Conservation (phyloP, 1,140 invertebrate genomes). For the Sinella curviseta region DNA sequence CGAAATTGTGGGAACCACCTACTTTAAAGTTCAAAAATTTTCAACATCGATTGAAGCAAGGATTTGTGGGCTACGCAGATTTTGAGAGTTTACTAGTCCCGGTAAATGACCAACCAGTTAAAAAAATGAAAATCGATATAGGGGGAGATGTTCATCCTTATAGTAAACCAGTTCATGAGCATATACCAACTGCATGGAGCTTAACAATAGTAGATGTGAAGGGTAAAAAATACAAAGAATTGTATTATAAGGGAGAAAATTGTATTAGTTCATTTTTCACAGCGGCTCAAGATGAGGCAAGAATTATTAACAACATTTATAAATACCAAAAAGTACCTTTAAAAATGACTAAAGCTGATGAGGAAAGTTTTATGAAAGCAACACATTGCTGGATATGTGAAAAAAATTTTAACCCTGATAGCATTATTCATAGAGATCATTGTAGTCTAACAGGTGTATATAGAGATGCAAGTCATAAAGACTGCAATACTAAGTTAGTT, state of each 20-base stretch:
- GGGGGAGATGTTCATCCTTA: background rate
- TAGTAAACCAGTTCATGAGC: background rate
- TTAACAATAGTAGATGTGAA: background rate
- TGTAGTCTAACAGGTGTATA: background rate
- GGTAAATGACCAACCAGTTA: background rate
- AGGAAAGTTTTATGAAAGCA: background rate
- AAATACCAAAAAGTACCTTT: background rate
- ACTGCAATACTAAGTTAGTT: background rate
- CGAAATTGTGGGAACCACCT: background rate
- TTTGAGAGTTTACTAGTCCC: background rate
- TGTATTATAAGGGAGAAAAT: background rate
- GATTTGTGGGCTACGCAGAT: background rate
- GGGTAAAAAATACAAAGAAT: background rate
- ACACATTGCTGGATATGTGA: background rate
- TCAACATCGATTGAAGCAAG: background rate
- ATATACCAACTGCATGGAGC: background rate
- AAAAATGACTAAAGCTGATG: background rate
- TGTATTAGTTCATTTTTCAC: background rate
- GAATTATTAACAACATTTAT: background rate
- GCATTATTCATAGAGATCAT: background rate
- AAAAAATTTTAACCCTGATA: background rate
- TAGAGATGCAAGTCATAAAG: background rate
- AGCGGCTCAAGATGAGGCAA: background rate
- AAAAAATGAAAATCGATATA: background rate
- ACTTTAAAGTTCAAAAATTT: background rate